Evolutionary conservation across 2,888 invertebrate species (phyloP).

Genomic region (Diploptera punctata): DNA sequence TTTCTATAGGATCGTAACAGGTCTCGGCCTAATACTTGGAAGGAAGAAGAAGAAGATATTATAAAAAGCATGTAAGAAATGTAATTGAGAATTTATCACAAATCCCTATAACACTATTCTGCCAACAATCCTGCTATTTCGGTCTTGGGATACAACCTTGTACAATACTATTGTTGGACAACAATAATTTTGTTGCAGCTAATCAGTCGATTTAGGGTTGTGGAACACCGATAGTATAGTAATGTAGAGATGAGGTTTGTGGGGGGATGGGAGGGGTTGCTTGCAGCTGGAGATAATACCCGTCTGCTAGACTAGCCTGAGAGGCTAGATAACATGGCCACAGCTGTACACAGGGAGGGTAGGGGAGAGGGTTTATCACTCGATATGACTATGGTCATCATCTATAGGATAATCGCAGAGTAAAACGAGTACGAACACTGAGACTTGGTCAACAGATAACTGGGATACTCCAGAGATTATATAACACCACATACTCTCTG

Average conservation of each 20-base stretch:
- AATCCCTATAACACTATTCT: no score
- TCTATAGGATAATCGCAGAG: not conserved
- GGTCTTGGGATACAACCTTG: no score
- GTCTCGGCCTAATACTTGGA: no score
- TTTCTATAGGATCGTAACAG: no score
- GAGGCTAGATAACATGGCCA: not conserved
- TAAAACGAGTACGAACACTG: not conserved
- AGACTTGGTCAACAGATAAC: no score
- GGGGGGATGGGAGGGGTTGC: not conserved
- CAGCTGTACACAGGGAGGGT: not conserved
- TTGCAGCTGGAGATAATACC: not conserved
- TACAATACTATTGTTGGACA: not conserved
- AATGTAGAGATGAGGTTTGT: not conserved
- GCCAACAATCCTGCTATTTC: no score
- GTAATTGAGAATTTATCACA: no score
- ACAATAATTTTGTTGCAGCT: conserved; percentile 19
- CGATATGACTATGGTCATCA: conserved; percentile 1
- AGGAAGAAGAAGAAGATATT: no score
- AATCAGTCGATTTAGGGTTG: conserved; percentile 31
- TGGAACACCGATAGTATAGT: conserved; percentile 23
- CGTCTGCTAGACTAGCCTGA: not conserved
- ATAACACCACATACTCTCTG: no score
- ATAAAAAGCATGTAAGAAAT: no score
- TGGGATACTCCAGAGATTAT: no score
- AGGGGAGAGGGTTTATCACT: not conserved